phyloP scores from a whole-genome alignment of 2,797 vertebrate species.

The Hylomyscus alleni region DNA sequence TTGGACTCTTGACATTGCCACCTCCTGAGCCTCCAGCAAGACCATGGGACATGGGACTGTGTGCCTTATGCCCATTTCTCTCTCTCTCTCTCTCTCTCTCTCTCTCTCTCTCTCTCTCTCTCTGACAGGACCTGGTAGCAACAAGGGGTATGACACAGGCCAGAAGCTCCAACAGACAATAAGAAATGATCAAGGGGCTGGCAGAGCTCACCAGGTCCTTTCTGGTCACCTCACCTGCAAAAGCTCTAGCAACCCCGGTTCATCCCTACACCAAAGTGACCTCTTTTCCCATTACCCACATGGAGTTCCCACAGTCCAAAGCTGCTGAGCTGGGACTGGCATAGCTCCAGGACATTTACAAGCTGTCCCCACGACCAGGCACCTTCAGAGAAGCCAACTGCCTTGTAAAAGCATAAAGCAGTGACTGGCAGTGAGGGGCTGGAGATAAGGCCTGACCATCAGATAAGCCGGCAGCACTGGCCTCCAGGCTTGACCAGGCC shows the following conservation, averaged over 20 bases:
- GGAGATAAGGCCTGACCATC: conserved; percentile 84
- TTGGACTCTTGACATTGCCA: rapidly evolving
- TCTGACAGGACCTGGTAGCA: not conserved
- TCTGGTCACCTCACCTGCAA: not conserved
- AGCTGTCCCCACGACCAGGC: not conserved
- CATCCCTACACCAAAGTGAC: not conserved
- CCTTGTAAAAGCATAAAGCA: conserved; percentile 85
- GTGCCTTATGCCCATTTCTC: not conserved
- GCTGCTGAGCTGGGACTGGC: conserved; percentile 25
- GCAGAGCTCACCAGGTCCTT: not conserved
- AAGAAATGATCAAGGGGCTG: rapidly evolving
- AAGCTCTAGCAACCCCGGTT: not conserved
- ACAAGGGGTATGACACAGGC: rapidly evolving
- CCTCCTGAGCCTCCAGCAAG: not conserved
- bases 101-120: not conserved
- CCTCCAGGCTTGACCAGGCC: conserved; percentile 25
- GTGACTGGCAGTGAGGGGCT: conserved; percentile 87
- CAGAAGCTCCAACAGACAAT: rapidly evolving
- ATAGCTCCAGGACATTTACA: not conserved
- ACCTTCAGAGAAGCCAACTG: conserved; percentile 72
- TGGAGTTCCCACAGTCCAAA: not conserved
- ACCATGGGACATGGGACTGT: rapidly evolving
- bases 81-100: not conserved
- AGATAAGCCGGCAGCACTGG: conserved; percentile 64
- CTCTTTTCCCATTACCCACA: not conserved